Percentiles rank a stretch among this genome's conserved stretches.
phyloP scores from a whole-genome alignment of 2,797 vertebrate species.

The Megalops cyprinoides region DNA sequence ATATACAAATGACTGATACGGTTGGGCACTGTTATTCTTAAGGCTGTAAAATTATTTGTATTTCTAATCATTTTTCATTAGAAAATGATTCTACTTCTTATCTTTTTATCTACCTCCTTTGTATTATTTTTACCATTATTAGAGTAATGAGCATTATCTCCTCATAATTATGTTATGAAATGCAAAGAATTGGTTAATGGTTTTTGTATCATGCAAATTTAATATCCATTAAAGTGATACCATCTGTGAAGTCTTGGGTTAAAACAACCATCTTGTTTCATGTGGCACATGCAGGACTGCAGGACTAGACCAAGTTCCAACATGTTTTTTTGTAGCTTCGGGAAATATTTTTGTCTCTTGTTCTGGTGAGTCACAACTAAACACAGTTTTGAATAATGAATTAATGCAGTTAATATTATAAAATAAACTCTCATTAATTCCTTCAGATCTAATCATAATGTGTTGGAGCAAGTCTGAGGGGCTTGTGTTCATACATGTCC shows the following conservation, averaged over 20 bases:
- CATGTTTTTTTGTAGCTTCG: conserved; percentile 3
- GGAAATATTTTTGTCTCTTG: background rate
- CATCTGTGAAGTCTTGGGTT: background rate
- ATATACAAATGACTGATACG: background rate
- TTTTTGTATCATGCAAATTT: background rate
- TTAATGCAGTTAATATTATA: background rate
- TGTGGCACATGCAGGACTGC: background rate
- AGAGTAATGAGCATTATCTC: too few relatives aligned
- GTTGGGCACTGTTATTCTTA: background rate
- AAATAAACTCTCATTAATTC: background rate
- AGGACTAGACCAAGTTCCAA: background rate
- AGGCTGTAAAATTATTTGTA: too few relatives aligned
- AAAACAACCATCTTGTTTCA: background rate
- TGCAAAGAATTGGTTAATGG: background rate
- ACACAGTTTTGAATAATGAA: background rate
- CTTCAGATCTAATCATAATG: background rate
- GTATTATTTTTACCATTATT: background rate
- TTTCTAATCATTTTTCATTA: background rate
- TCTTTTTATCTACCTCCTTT: too few relatives aligned
- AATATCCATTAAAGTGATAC: background rate
- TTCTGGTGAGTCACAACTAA: background rate
- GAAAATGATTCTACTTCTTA: too few relatives aligned
- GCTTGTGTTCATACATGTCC: background rate
- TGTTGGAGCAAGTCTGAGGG: background rate
- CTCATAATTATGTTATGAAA: too few relatives aligned